These are phyloP conservation scores for Polyodon spathula DNA, from an alignment of 2,113 vertebrate genomes.

Conservation along the genomic window DNA sequence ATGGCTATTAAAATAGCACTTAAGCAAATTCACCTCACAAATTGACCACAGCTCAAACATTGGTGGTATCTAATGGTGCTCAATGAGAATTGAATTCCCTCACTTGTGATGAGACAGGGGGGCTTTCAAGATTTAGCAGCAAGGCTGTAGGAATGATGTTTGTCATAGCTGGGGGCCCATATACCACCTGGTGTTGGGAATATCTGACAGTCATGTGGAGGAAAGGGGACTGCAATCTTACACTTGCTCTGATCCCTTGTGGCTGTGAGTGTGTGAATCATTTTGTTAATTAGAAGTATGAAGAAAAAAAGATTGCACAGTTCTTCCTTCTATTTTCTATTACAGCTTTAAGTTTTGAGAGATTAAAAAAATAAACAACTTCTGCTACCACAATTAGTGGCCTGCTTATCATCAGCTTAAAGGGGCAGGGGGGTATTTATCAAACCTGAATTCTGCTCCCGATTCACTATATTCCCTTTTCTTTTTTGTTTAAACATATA, in stretches of 20 bases:
- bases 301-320: neutral
- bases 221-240: neutral
- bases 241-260: neutral
- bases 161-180: neutral
- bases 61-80: neutral
- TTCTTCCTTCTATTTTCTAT: neutral
- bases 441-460: too few species aligned
- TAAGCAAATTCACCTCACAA: neutral
- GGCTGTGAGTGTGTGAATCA: neutral
- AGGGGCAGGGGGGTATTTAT: too few species aligned
- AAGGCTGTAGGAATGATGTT: neutral
- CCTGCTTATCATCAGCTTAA: too few species aligned
- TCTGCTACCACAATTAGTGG: too few species aligned
- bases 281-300: neutral
- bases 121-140: neutral
- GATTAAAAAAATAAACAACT: slow-evolving; percentile 27
- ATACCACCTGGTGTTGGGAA: slow-evolving; percentile 1
- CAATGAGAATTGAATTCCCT: neutral
- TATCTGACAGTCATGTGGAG: neutral
- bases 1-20: neutral
- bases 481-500: too few species aligned
- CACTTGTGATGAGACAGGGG: neutral
- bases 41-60: neutral
- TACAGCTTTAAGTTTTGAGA: neutral
- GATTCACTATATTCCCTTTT: too few species aligned